phyloP scores from a whole-genome alignment of 2,888 invertebrate species.

The Strigamia crassipes region DNA sequence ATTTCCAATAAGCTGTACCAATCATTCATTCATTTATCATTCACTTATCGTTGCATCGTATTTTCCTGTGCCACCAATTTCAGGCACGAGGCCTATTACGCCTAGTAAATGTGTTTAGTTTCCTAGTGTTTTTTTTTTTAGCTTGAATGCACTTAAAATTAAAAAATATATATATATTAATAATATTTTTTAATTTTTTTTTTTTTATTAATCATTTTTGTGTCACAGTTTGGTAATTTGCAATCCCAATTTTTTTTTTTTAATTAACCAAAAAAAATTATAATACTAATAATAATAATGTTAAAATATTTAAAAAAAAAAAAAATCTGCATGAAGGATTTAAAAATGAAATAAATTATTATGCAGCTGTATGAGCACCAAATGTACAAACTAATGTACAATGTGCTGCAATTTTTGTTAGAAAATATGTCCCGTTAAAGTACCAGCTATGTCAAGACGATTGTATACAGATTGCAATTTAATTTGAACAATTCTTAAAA shows the following conservation, averaged over 20 bases:
- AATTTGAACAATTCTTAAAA: background rate
- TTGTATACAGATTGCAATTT: background rate
- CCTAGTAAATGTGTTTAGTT: conserved; percentile 20
- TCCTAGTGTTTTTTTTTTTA: background rate
- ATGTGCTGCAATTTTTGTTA: conserved; percentile 35
- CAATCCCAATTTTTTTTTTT: background rate
- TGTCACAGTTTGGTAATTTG: background rate
- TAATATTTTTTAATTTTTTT: background rate
- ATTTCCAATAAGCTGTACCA: conserved; percentile 34
- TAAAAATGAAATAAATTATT: conserved; percentile 1
- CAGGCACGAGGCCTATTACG: conserved; percentile 20
- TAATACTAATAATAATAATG: background rate
- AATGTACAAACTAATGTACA: conserved; percentile 29
- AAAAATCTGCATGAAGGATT: conserved; percentile 23
- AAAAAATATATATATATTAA: background rate
- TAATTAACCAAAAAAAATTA: background rate
- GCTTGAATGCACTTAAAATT: background rate
- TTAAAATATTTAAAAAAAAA: background rate
- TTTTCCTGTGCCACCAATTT: background rate
- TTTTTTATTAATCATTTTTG: background rate
- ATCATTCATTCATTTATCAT: background rate
- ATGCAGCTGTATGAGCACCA: conserved; percentile 28
- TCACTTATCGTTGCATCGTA: conserved; percentile 9
- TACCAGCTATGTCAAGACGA: conserved; percentile 3
- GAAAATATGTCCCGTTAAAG: conserved; percentile 11